Conservation (phyloP, 2,113 vertebrate genomes). For the Stomatorhinus ivindoensis region DNA sequence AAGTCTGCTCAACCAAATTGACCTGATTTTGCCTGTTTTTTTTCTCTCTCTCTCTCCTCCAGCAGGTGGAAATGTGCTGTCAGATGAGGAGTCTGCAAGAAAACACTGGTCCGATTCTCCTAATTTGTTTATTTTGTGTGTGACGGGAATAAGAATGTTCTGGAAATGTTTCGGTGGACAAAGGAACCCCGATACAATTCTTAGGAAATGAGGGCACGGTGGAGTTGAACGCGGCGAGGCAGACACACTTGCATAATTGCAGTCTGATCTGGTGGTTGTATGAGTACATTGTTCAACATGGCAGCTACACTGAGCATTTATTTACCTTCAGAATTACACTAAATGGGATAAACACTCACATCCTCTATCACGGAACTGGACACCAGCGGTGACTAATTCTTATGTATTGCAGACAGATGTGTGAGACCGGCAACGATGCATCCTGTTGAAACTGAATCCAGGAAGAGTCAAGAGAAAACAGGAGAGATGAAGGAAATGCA, state of each 20-base stretch:
- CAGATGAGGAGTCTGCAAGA: background rate
- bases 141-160: background rate
- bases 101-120: background rate
- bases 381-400: slow-evolving; percentile 1
- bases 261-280: background rate
- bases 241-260: background rate
- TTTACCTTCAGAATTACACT: background rate
- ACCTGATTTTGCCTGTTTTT: background rate
- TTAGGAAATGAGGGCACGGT: background rate
- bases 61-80: background rate
- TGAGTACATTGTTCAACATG: background rate
- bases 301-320: background rate
- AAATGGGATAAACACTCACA: background rate
- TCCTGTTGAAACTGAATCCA: background rate
- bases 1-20: background rate
- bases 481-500: background rate
- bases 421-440: background rate
- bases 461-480: background rate
- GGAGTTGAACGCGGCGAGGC: background rate
- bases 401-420: background rate
- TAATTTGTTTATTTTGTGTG: background rate
- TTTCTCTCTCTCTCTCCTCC: background rate
- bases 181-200: background rate
- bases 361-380: background rate
- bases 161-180: background rate